A percentile compares a stretch with the other conserved stretches of the same genome.
These are phyloP conservation scores for Brachyopa scutellaris DNA, from an alignment of 2,888 invertebrate genomes.

Conservation along the genomic window DNA sequence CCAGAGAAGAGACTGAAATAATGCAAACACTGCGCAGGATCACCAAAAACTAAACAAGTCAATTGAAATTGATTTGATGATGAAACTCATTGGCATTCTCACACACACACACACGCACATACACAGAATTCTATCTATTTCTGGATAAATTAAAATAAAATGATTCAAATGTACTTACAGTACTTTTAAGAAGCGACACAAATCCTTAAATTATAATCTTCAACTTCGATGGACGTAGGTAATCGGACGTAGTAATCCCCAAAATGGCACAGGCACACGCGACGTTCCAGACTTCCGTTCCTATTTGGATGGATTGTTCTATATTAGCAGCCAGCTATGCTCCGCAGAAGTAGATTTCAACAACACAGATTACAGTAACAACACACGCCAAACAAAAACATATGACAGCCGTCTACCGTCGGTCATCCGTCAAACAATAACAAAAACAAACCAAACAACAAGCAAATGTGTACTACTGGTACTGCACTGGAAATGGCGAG, in stretches of 20 bases:
- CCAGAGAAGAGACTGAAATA: too few relatives aligned
- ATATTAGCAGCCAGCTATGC: background rate
- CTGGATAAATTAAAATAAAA: constrained; percentile 3
- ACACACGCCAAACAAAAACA: constrained; percentile 43
- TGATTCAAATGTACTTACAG: constrained; percentile 9
- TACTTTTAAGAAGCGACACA: background rate
- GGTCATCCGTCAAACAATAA: constrained; percentile 7
- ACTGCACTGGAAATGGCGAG: constrained; percentile 3
- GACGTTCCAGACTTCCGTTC: constrained; percentile 23
- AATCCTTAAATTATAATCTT: constrained; percentile 33
- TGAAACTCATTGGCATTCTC: background rate
- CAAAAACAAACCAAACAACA: constrained; percentile 47
- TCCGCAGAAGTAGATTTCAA: background rate
- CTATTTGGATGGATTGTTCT: background rate
- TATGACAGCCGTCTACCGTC: constrained; percentile 30
- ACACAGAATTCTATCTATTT: constrained; percentile 14
- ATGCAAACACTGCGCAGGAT: constrained; percentile 32
- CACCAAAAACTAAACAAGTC: constrained; percentile 19
- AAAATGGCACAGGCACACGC: constrained; percentile 13
- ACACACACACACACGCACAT: background rate
- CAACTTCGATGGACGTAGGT: background rate
- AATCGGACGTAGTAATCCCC: background rate
- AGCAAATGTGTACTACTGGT: too few relatives aligned
- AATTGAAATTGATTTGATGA: constrained; percentile 18
- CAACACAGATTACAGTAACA: constrained; percentile 35